These are phyloP conservation scores for Hydrolagus affinis DNA, from an alignment of 2,113 vertebrate genomes.

Conservation along the genomic window DNA sequence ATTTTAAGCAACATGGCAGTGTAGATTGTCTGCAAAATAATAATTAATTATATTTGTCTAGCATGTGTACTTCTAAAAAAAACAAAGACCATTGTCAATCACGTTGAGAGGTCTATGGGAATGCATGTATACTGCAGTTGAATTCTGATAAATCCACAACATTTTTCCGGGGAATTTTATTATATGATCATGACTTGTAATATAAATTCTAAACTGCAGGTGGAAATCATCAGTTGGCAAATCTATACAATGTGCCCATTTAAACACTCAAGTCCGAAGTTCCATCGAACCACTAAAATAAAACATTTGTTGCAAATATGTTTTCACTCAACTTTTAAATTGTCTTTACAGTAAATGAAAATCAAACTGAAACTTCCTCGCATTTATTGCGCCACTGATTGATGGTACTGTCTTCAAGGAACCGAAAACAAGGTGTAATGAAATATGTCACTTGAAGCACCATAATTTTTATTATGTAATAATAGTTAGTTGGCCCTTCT, in stretches of 20 bases:
- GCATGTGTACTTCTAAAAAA: background rate
- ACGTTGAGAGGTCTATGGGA: background rate
- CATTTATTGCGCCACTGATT: background rate
- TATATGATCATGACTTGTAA: background rate
- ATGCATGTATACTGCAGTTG: background rate
- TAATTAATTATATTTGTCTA: background rate
- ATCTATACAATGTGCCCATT: background rate
- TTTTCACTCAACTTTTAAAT: background rate
- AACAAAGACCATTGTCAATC: background rate
- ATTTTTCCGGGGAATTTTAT: background rate
- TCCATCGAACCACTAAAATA: background rate
- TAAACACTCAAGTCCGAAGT: background rate
- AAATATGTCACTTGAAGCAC: background rate
- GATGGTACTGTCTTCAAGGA: too few species aligned
- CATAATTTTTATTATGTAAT: background rate
- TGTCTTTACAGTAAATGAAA: background rate
- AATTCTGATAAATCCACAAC: background rate
- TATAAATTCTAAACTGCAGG: background rate
- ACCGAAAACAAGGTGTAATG: background rate
- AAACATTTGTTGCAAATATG: background rate
- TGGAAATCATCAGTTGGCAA: background rate
- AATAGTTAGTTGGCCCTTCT: background rate
- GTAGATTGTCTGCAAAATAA: background rate
- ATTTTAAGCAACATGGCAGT: background rate
- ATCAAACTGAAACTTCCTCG: background rate